Base-by-base conservation (phyloP, 2,888 invertebrate species). In the Stenolophus ochropezus region DNA sequence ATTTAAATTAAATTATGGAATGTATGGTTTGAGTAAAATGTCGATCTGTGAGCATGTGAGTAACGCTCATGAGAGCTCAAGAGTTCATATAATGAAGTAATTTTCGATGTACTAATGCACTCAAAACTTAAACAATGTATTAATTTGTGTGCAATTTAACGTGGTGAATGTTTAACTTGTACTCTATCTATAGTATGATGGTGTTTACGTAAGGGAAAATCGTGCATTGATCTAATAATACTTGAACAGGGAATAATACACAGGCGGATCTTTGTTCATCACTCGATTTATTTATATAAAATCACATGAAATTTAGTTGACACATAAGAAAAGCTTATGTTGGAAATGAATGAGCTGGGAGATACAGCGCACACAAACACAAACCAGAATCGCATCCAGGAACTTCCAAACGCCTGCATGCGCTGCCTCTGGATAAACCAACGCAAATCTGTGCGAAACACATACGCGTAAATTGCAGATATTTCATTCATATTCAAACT, bases 281-380 rank as follows among this genome's bases (percentile, higher is more conserved):
- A 80, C 65, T 58, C 71, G 69, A 20, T 79, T 73, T 80, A 80
- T 80, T 80, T 80, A 80, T 80, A 80, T 73, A 80, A 80, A 80
- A 80, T 80, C 73, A 80, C 80, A 80, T 80, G 73, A 58, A 80
- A 73, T 73, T 79, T 80, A 80, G 71, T 80, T 80, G 65, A 80
- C 80, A 80, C 80, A 58, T 73, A 80, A 71, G 33, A 69, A 69
- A 69, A 16, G 27, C 14, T 27, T 33, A 16, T 61, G 21, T 25
- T 27, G 65, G 33, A 69, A 33, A 69, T 61, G 3, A 61, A n/a
- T 14, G n/a, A 61, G 51, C 56, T 20, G 20, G 20, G 11, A 42
- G 33, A 42, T 11, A 42, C 33, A 42, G 33, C 11, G 33, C 33
- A 42, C 11, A 42, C 8, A 42, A 3, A 42, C 11, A 42, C 11